phyloP scores from a whole-genome alignment of 1,140 invertebrate species.

The Planococcus citri region DNA sequence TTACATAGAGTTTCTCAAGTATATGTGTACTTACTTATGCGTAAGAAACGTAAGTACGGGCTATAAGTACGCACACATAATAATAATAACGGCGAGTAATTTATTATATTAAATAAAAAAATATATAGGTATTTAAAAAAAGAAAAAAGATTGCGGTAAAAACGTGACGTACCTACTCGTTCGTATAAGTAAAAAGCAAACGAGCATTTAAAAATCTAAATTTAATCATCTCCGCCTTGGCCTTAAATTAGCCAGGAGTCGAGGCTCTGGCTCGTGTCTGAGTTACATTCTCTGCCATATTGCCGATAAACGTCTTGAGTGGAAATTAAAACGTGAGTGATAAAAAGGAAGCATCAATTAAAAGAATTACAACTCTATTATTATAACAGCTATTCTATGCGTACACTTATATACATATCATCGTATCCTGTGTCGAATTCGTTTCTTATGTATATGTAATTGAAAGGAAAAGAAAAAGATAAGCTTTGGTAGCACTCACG shows the following conservation, averaged over 20 bases:
- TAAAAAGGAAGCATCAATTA: slow-evolving; percentile 17
- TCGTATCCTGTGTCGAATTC: no score
- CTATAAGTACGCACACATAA: no score
- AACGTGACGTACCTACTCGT: not conserved
- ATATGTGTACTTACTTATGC: no score
- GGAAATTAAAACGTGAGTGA: slow-evolving; percentile 12
- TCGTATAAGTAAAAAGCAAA: not conserved
- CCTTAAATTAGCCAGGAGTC: not conserved
- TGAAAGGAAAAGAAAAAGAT: no score
- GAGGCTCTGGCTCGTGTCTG: slow-evolving; percentile 16
- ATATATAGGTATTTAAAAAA: not conserved
- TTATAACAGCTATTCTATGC: not conserved
- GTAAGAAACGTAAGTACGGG: no score
- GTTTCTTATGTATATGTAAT: no score
- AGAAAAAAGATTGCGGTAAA: not conserved
- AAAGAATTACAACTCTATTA: slow-evolving; percentile 10
- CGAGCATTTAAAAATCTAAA: not conserved
- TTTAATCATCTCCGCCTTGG: not conserved
- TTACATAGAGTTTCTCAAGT: no score
- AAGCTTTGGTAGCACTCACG: no score
- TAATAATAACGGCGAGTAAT: no score
- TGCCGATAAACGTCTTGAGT: not conserved
- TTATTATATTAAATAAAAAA: no score
- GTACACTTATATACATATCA: no score
- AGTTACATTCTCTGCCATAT: not conserved